phyloP scores from a whole-genome alignment of 2,113 vertebrate genomes.

The Dasyprocta punctata region DNA sequence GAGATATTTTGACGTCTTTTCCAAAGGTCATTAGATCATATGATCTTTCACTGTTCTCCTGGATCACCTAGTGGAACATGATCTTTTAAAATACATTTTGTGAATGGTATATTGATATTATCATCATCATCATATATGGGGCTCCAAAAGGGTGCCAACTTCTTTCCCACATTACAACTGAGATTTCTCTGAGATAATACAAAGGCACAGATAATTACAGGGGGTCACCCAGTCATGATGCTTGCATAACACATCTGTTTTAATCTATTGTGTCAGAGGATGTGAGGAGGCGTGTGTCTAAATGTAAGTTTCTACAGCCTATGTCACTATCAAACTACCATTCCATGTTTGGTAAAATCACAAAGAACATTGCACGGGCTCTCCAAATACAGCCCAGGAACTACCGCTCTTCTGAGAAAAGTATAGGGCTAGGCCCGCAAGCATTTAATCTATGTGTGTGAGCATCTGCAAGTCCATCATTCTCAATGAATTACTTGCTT shows the following conservation, averaged over 20 bases:
- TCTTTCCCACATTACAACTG: background rate
- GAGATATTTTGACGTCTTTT: background rate
- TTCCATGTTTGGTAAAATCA: constrained; percentile 56
- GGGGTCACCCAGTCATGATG: background rate
- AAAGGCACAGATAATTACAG: no score
- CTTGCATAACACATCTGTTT: constrained; percentile 59
- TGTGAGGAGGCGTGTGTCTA: constrained; percentile 56
- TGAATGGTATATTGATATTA: background rate
- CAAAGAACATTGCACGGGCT: background rate
- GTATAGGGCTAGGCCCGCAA: constrained; percentile 45
- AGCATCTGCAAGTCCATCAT: constrained; percentile 30
- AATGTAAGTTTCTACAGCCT: constrained; percentile 47
- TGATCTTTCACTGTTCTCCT: background rate
- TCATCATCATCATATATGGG: background rate
- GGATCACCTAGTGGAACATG: background rate
- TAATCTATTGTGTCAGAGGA: constrained; percentile 38
- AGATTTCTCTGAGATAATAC: background rate
- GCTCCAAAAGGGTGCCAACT: background rate
- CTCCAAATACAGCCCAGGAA: constrained; percentile 49
- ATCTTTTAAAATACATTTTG: background rate
- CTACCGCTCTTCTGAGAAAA: constrained; percentile 59
- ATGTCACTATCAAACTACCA: constrained; percentile 61
- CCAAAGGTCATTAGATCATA: background rate
- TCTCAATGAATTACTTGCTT: constrained; percentile 52
- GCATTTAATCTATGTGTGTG: constrained; percentile 47